These are phyloP conservation scores for Tinamus guttatus DNA, from an alignment of 2,113 vertebrate genomes.

Conservation along the genomic window DNA sequence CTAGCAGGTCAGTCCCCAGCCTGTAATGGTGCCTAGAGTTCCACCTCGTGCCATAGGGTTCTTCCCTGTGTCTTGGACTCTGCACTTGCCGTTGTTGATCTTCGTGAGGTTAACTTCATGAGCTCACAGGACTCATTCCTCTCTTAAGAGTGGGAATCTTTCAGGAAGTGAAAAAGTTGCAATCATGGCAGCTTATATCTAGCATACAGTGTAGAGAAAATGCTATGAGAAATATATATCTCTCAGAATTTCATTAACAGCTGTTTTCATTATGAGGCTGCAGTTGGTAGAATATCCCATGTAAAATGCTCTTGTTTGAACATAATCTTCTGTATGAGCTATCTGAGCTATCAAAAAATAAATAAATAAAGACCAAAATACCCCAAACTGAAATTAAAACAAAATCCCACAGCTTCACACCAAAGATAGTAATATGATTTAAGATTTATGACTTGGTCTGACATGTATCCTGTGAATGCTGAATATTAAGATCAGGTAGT, in stretches of 20 bases:
- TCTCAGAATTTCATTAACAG: not conserved
- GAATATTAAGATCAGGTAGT: slow-evolving; percentile 33
- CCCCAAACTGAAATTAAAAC: not conserved
- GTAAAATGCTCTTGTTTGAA: too few species aligned
- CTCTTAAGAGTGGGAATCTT: not conserved
- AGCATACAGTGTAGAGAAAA: not conserved
- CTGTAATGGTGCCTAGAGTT: too few species aligned
- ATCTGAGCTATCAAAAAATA: not conserved
- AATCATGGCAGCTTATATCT: not conserved
- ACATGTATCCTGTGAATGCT: slow-evolving; percentile 1
- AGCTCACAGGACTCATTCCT: not conserved
- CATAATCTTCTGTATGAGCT: too few species aligned
- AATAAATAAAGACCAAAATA: not conserved
- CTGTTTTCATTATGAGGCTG: not conserved
- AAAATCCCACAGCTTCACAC: not conserved
- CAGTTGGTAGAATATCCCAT: too few species aligned
- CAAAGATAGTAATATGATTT: not conserved
- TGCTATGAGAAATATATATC: not conserved
- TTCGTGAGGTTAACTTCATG: too few species aligned
- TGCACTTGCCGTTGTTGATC: too few species aligned
- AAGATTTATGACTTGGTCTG: slow-evolving; percentile 44
- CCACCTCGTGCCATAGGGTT: too few species aligned
- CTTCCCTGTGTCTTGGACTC: too few species aligned
- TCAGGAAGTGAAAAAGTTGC: not conserved
- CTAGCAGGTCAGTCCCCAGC: too few species aligned